Conservation (phyloP, 2,113 vertebrate species). For the Chlorodrepanis virens region DNA sequence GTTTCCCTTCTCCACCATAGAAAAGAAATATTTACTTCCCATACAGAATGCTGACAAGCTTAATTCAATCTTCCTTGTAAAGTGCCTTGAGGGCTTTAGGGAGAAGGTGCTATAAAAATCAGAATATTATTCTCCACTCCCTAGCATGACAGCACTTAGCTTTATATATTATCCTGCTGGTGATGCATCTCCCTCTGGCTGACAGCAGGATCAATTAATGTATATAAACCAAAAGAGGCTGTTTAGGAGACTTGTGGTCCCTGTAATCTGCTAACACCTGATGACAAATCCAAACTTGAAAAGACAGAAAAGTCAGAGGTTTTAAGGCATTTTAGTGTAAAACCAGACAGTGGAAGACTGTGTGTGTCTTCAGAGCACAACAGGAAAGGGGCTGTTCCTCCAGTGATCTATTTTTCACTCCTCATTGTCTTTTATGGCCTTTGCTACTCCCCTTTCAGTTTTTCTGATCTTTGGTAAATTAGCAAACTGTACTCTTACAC, state of each 20-base stretch:
- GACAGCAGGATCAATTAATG: conserved; percentile 6
- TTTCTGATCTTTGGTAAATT: neutral
- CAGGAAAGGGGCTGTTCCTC: neutral
- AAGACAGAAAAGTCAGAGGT: neutral
- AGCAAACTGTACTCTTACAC: neutral
- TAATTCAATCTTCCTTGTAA: conserved; percentile 46
- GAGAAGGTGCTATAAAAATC: conserved; percentile 29
- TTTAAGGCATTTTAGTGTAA: neutral
- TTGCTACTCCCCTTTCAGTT: neutral
- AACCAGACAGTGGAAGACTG: neutral
- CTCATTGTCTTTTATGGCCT: neutral
- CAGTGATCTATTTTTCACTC: neutral
- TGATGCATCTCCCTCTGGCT: conserved; percentile 26
- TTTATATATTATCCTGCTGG: neutral
- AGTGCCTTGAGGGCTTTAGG: neutral
- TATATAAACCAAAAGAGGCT: neutral
- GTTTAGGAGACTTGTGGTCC: neutral
- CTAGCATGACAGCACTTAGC: neutral
- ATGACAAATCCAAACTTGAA: neutral
- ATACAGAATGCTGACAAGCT: conserved; percentile 2
- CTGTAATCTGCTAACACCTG: neutral
- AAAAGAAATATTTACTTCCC: conserved; percentile 27
- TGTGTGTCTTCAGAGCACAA: neutral
- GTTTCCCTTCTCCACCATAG: conserved; percentile 18
- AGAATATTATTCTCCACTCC: neutral